phyloP scores from a whole-genome alignment of 2,797 vertebrate species.

The Garrulus glandarius region DNA sequence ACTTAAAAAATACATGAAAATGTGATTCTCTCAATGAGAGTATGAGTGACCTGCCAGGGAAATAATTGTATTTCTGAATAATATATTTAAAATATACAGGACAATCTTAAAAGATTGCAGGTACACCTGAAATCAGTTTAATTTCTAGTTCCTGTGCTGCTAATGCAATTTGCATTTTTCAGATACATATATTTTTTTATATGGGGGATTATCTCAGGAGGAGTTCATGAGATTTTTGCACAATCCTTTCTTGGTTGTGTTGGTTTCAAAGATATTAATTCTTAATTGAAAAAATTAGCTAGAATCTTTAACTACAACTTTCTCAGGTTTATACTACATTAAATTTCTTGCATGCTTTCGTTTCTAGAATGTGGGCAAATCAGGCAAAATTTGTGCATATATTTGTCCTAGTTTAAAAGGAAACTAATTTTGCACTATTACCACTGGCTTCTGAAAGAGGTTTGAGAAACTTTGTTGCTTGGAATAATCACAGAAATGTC shows the following conservation, averaged over 20 bases:
- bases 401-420: background rate
- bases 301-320: background rate
- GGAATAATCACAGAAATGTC: background rate
- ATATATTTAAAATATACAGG: background rate
- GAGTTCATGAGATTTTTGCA: background rate
- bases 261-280: background rate
- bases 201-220: background rate
- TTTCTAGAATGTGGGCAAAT: background rate
- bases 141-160: background rate
- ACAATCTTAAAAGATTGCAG: background rate
- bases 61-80: background rate
- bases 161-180: background rate
- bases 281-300: background rate
- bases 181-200: background rate
- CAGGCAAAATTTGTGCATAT: background rate
- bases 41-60: background rate
- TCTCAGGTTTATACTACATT: background rate
- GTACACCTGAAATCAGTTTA: background rate
- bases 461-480: background rate
- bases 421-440: background rate
- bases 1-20: conserved; percentile 5
- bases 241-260: background rate
- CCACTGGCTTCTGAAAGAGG: background rate
- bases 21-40: background rate
- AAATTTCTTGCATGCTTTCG: background rate